phyloP scores from a whole-genome alignment of 92 coral and sea anemone genomes.

The Umimayanthus kanabou region DNA sequence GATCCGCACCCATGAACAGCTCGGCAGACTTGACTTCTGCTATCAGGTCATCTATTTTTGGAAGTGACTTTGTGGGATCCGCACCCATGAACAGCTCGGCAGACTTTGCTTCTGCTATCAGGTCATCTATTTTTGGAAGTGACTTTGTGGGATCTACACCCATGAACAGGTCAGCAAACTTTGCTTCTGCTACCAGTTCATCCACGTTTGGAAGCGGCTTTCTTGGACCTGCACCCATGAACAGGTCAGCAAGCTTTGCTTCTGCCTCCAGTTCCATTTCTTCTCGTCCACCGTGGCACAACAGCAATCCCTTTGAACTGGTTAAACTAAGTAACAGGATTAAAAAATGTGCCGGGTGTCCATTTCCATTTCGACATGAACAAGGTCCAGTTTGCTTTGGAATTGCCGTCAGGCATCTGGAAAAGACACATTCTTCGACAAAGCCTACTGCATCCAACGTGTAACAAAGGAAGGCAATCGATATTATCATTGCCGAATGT shows the following conservation, averaged over 20 bases:
- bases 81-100: too few species aligned
- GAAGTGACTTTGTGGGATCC: too few species aligned
- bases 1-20: too few species aligned
- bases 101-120: too few species aligned
- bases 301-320: constrained; percentile 10
- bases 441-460: neutral
- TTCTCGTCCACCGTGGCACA: constrained; percentile 39
- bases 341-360: constrained; percentile 41
- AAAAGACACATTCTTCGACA: neutral
- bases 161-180: too few species aligned
- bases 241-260: neutral
- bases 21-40: too few species aligned
- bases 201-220: too few species aligned
- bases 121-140: too few species aligned
- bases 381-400: constrained; percentile 25
- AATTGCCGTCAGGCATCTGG: neutral
- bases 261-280: neutral
- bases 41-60: too few species aligned
- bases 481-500: neutral
- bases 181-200: too few species aligned
- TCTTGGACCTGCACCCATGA: too few species aligned
- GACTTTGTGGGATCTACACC: too few species aligned
- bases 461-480: neutral
- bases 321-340: constrained; percentile 37
- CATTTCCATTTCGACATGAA: constrained; percentile 33